Percentiles rank a stretch among this genome's conserved stretches.
Conservation (phyloP, 2,113 vertebrate species). For the Marmota flaviventris region DNA sequence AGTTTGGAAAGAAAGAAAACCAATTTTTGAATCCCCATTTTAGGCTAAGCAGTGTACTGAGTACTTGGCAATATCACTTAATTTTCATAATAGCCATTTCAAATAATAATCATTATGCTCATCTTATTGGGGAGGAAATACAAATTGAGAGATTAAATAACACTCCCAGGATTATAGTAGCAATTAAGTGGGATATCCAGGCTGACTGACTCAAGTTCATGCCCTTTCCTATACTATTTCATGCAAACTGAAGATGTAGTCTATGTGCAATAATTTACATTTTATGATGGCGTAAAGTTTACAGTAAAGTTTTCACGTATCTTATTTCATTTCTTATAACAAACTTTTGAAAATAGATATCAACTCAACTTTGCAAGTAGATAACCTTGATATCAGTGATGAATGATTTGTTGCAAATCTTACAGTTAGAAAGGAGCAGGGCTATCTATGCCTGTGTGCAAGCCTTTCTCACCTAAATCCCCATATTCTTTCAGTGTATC, state of each 20-base stretch:
- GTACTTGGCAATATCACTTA: not conserved
- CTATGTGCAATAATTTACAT: not conserved
- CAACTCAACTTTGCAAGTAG: not conserved
- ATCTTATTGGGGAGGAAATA: conserved; percentile 33
- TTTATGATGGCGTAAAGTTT: not conserved
- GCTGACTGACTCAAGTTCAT: not conserved
- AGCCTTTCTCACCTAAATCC: not conserved
- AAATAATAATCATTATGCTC: not conserved
- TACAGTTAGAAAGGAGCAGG: conserved; percentile 18
- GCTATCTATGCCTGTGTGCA: not conserved
- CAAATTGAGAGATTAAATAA: conserved; percentile 30
- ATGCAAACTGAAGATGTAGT: not conserved
- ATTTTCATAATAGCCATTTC: not conserved
- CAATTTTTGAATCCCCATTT: conserved; percentile 5
- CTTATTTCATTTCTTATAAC: conserved; percentile 20
- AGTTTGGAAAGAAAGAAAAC: conserved; percentile 36
- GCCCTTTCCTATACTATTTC: not conserved
- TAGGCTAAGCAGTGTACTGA: not conserved
- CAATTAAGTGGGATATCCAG: not conserved
- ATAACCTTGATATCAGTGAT: not conserved
- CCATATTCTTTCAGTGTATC: not conserved
- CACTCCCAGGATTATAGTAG: not conserved
- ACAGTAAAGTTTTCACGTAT: not conserved
- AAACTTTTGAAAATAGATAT: conserved; percentile 7
- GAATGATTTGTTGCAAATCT: not conserved